Evolutionary conservation across 2,888 invertebrate species (phyloP), one percentile per base, ranked within the genome.

Genomic region (Himalopsyche tibetana): DNA sequence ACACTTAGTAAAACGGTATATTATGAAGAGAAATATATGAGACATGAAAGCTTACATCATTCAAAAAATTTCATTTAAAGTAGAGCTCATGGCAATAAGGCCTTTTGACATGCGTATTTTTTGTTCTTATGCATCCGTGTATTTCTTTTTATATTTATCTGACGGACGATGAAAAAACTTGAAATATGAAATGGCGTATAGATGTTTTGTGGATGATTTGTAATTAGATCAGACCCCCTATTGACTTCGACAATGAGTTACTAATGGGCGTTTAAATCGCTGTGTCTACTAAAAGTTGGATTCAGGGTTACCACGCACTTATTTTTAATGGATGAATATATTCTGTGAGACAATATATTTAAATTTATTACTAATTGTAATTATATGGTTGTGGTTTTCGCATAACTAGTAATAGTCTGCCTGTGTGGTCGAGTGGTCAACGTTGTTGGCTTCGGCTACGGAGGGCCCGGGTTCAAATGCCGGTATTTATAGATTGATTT

Each of bases 171-270:
- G 74, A 74, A 74, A 74, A 74, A 74, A 63, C 9, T 63, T 74
- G 74, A 74, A 74, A 74, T 36, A 36, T 74, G 74, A 36, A 74
- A 74, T 74, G 12, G 36, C 36, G 36, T 74, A 74, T 74, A 74
- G 28, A 36, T 74, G 74, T 74, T 74, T 36, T 63, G 9, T 56
- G 81, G 81, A 42, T 69, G 63, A 82, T 45, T 63, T 85, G 87
- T 87, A 87, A 87, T 87, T 87, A 87, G 87, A 87, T 85, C 84
- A 80, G 84, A 85, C 87, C 87, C 85, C 87, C 87, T 85, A 85
- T 83, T 55, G 85, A 55, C 80, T 42, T 83, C 74, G 56, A 85
- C 85, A 85, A 85, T 85, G 74, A 85, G 83, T 83, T 82, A 83
- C 85, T 85, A 85, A 85, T 85, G 85, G 85, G 83, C 85, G 85